Base-by-base conservation (phyloP, 2,888 invertebrate species). In the Julus scandinavius region DNA sequence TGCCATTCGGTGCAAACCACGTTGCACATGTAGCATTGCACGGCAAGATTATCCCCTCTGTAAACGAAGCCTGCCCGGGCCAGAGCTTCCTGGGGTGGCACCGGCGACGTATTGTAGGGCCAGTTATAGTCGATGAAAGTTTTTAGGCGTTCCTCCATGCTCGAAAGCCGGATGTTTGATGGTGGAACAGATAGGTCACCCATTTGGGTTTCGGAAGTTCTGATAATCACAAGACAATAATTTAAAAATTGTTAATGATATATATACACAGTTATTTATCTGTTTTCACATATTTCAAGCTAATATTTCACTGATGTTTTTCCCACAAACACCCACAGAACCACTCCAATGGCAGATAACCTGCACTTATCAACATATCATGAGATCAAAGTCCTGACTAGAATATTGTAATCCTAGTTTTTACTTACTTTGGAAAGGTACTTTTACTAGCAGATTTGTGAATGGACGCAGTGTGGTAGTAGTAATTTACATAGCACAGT, bases 11-110 rank as follows among this genome's bases (percentile, higher is more conserved):
- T 94, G 90, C 96, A 95, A 92, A 94, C 94, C 85, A 94, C 93
- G 87, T 94, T 94, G 92, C 97, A 97, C 91, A 95, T 93, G 91
- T 96, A 96, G 92, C 97, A 97, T 92, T 96, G 94, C n/a, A 96
- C 96, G 91, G 95, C 95, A 11, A 94, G 93, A 88, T 94, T 94
- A 90, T 93, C 93, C 11, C 95, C 95, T 4, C 95, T 95, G 89
- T 95, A 95, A 91, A 94, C 96, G 92, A 97, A 97, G 0, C 97
- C 97, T 38, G 95, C 96, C 92, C 94, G 95, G 1, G 96, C 96
- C 90, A 96, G 94, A 3, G 49, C 63, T n/a, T 88, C 88, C 90
- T 94, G 93, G 89, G 93, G 93, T 15, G 95, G 93, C 91, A 94
- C 94, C 38, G 96, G 95, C 58, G 94, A 94, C 40, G 95, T 95